Conservation (phyloP, 2,797 vertebrate genomes). For the Austrolebias charrua region DNA sequence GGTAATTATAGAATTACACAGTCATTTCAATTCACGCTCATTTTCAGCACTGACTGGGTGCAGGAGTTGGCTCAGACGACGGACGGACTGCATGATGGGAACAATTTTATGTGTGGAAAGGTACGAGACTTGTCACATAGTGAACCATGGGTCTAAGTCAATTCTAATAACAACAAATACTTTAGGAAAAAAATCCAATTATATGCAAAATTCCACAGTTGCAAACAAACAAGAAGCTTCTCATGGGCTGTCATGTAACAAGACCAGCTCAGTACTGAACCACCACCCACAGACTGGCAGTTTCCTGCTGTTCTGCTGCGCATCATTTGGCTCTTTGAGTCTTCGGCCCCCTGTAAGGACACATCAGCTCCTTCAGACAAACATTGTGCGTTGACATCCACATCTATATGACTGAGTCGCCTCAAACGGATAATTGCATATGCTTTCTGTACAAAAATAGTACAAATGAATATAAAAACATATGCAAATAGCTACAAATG, state of each 20-base stretch:
- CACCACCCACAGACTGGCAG: conserved; percentile 14
- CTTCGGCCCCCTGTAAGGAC: background rate
- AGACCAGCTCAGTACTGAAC: conserved; percentile 1
- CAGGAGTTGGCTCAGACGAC: conserved; percentile 28
- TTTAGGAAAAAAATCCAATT: background rate
- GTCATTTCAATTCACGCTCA: conserved; percentile 54
- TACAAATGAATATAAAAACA: conserved; percentile 5
- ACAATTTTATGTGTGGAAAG: no score
- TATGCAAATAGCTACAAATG: background rate
- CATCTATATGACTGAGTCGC: conserved; percentile 9
- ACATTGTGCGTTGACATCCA: conserved; percentile 2
- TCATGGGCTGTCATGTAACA: background rate
- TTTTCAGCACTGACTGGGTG: conserved; percentile 28
- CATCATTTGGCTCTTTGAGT: conserved; percentile 3
- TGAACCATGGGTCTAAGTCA: background rate
- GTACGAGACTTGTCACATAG: no score
- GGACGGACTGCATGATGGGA: conserved; percentile 28
- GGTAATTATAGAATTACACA: conserved; percentile 68
- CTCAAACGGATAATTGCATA: conserved; percentile 1
- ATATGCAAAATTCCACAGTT: background rate
- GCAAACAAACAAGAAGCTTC: background rate
- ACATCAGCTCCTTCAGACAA: conserved; percentile 6
- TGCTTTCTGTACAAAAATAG: conserved; percentile 13
- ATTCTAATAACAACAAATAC: background rate
- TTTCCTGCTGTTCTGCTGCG: conserved; percentile 8